Base-by-base conservation (phyloP, 2,888 invertebrate genomes). In the Thysanoteuthis rhombus region DNA sequence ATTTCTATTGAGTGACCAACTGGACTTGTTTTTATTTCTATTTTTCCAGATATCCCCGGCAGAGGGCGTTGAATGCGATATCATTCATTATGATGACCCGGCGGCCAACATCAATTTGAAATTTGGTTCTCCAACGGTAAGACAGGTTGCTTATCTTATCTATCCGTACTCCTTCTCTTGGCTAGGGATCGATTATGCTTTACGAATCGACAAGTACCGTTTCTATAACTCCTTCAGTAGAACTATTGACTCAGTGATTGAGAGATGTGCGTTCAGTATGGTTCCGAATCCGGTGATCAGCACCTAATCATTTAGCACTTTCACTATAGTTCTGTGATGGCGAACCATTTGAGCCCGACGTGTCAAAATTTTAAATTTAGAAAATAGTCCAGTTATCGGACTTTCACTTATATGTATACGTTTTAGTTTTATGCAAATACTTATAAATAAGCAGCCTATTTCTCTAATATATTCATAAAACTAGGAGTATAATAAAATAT, bases 71-170 rank as follows among this genome's bases (percentile, higher is more conserved):
- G 94, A 93, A 28, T 94, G 95, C 95, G 97, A 97, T 94, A 95
- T 96, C 42, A 96, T 96, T 90, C 96, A 95, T 93, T 95, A 95
- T 75, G 94, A 95, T 36, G 94, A 95, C 19, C 95, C 94, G n/a
- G 89, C 95, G 28, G 95, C 95, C 92, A 97, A 97, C 94, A 93
- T 96, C 91, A 97, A 96, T 94, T 93, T 96, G 90, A 94, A 94
- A 42, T 96, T 96, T 94, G 96, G 96, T 91, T 96, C 96, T 58
- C 96, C 97, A 42, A 96, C 96, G 38, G 97, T 97, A 94, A 95
- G 96, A 75, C n/a, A 47, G 10, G 42, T 16, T 16, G 16, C 42
- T 28, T 25, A 58, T 32, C 6, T 75, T 32, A 8, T n/a, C 32
- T 75, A 32, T 32, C 32, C 1, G 0, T 12, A 6, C 6, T 32